Evolutionary conservation across 2,797 vertebrate genomes (phyloP).

Genomic region (Sebastes hubbsi): DNA sequence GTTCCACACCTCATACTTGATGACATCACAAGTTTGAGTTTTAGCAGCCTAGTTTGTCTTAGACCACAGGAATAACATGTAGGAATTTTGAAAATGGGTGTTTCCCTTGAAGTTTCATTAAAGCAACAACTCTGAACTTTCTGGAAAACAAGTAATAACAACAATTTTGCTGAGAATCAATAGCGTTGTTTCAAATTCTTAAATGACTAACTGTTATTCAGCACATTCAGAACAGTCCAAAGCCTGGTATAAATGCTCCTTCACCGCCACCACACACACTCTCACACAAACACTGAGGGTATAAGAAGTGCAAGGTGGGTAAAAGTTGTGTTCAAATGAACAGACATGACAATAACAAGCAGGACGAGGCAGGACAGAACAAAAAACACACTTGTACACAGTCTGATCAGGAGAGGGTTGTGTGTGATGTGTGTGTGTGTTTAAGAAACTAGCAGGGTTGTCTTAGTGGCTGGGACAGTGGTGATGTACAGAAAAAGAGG

Average conservation of each 20-base stretch:
- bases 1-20: no score
- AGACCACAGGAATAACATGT: not conserved
- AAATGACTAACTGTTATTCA: not conserved
- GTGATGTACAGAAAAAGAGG: conserved; percentile 17
- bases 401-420: conserved; percentile 31
- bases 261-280: not conserved
- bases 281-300: conserved; percentile 5
- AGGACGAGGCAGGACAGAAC: conserved; percentile 39
- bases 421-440: conserved; percentile 12
- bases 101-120: not conserved
- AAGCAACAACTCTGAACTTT: not conserved
- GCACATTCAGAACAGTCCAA: not conserved
- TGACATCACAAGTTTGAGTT: no score
- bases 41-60: not conserved
- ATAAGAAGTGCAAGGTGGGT: conserved; percentile 32
- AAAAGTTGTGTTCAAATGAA: conserved; percentile 45
- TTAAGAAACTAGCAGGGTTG: conserved; percentile 7
- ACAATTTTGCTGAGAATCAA: not conserved
- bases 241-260: not conserved
- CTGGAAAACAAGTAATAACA: not conserved
- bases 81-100: not conserved
- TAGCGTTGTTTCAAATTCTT: not conserved
- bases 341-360: conserved; percentile 14
- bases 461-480: conserved; percentile 10
- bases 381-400: conserved; percentile 21